A percentile compares a stretch with the other conserved stretches of the same genome.
Evolutionary conservation across 2,888 invertebrate species (phyloP).

Genomic region (Heliconius charithonia): DNA sequence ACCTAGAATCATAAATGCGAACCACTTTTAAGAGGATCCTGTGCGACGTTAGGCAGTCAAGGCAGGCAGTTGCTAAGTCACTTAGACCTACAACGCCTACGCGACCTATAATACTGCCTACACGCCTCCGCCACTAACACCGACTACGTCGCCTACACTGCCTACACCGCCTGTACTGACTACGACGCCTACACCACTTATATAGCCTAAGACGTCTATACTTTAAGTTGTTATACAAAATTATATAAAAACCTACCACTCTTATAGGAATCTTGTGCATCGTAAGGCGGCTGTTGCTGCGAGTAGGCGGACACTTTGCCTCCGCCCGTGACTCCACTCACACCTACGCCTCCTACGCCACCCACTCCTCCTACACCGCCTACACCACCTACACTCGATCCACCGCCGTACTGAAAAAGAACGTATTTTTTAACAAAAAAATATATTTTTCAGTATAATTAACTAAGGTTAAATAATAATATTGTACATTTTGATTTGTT

Average conservation of each 20-base stretch:
- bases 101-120: constrained; percentile 31
- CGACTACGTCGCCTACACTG: too few relatives aligned
- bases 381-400: constrained; percentile 70
- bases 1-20: too few relatives aligned
- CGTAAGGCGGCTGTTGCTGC: constrained; percentile 73
- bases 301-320: constrained; percentile 71
- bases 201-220: too few relatives aligned
- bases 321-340: constrained; percentile 73
- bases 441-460: too few relatives aligned
- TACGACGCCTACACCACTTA: too few relatives aligned
- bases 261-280: constrained; percentile 76
- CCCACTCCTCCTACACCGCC: constrained; percentile 70
- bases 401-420: constrained; percentile 69
- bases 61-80: constrained; percentile 45
- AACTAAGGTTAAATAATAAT: too few relatives aligned
- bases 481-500: too few relatives aligned
- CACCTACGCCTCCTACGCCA: constrained; percentile 66
- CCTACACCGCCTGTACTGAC: too few relatives aligned
- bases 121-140: too few relatives aligned
- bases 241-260: constrained; percentile 55
- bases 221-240: neutral
- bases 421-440: neutral
- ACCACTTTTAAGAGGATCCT: too few relatives aligned
- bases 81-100: constrained; percentile 70
- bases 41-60: too few relatives aligned